phyloP scores from a whole-genome alignment of 2,113 vertebrate species.

The Limanda limanda region DNA sequence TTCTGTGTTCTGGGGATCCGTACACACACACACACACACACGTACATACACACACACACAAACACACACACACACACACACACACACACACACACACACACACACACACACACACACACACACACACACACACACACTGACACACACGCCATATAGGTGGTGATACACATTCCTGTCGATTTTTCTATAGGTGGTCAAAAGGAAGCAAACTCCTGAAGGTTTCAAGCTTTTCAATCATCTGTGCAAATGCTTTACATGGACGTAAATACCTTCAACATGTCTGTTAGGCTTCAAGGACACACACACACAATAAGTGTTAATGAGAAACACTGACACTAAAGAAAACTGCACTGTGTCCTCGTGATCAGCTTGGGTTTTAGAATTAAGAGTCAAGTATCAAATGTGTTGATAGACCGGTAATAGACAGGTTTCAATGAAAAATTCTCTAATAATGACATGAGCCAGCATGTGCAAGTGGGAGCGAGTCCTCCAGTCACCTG shows the following conservation, averaged over 20 bases:
- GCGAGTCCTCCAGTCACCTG: conserved; percentile 63
- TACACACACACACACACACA: too few species aligned
- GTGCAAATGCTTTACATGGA: neutral
- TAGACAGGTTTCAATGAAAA: too few species aligned
- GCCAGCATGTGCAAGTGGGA: conserved; percentile 4
- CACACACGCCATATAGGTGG: too few species aligned
- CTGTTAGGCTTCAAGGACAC: neutral
- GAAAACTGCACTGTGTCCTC: too few species aligned
- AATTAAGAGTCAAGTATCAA: too few species aligned
- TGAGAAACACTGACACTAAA: neutral
- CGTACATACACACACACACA: too few species aligned
- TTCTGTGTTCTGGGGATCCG: neutral
- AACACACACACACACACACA: too few species aligned
- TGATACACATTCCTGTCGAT: too few species aligned
- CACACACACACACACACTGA: too few species aligned
- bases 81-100: too few species aligned
- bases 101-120: too few species aligned
- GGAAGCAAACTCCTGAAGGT: neutral
- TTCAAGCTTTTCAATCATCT: neutral
- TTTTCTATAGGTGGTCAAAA: neutral
- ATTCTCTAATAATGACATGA: conserved; percentile 1
- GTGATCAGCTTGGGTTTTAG: too few species aligned
- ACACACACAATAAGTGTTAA: neutral
- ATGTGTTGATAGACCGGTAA: neutral
- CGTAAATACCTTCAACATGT: neutral